These are phyloP conservation scores for Bombus huntii DNA, from an alignment of 1,140 invertebrate genomes.

Conservation along the genomic window DNA sequence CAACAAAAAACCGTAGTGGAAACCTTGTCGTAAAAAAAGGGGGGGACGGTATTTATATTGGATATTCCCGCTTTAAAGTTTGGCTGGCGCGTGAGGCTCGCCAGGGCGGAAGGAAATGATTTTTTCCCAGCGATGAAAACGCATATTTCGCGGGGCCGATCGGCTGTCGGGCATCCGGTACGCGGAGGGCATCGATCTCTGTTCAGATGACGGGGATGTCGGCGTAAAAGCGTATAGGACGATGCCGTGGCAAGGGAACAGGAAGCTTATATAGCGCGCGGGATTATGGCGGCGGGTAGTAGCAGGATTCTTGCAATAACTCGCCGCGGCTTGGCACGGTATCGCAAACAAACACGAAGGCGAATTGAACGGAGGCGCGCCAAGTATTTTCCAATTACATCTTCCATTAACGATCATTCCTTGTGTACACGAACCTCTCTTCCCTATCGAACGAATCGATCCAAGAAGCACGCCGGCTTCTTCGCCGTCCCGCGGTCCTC, in stretches of 20 bases:
- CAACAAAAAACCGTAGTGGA: neutral
- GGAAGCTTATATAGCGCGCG: conserved; percentile 58
- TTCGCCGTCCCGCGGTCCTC: neutral
- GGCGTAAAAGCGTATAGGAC: conserved; percentile 55
- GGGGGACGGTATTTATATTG: neutral
- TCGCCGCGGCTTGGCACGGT: conserved; percentile 66
- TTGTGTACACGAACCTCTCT: conserved; percentile 38
- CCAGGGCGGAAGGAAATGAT: conserved; percentile 8
- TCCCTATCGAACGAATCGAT: neutral
- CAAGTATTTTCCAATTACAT: conserved; percentile 75
- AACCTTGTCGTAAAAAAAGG: neutral
- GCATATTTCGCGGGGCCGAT: conserved; percentile 47
- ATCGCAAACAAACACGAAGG: conserved; percentile 67
- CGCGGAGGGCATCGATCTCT: conserved; percentile 42
- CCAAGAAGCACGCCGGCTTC: neutral
- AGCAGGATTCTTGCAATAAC: conserved; percentile 70
- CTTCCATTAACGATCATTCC: conserved; percentile 71
- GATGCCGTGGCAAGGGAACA: conserved; percentile 37
- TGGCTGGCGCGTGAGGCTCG: neutral
- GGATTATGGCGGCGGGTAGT: conserved; percentile 62
- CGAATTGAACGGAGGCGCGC: conserved; percentile 70
- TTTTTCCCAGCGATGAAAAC: neutral
- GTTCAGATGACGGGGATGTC: neutral
- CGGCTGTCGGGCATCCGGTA: conserved; percentile 28
- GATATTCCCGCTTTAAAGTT: conserved; percentile 10